Percentiles rank a stretch among this genome's conserved stretches.
phyloP scores from a whole-genome alignment of 1,140 invertebrate genomes.

The Neotoxoptera formosana region DNA sequence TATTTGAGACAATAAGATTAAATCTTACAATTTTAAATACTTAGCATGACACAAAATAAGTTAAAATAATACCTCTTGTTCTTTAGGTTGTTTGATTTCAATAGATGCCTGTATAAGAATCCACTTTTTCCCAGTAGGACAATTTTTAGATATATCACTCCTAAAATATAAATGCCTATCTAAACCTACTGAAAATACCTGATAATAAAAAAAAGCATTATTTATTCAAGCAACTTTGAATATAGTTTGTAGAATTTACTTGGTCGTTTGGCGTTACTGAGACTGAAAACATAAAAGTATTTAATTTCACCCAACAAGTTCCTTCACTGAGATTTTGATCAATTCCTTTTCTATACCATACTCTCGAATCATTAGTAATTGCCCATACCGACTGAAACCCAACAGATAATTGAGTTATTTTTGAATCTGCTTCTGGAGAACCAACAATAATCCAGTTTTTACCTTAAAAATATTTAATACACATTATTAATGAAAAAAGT shows the following conservation, averaged over 20 bases:
- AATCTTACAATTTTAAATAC: background rate
- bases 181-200: constrained; percentile 67
- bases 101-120: constrained; percentile 76
- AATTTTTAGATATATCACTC: constrained; percentile 76
- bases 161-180: constrained; percentile 82
- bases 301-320: constrained; percentile 84
- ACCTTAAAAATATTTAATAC: constrained; percentile 64
- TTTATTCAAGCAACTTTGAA: background rate
- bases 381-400: constrained; percentile 89
- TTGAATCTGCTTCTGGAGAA: constrained; percentile 73
- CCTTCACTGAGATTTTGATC: constrained; percentile 73
- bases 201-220: constrained; percentile 17
- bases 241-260: constrained; percentile 66
- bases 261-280: constrained; percentile 89
- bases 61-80: constrained; percentile 65
- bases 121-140: constrained; percentile 89
- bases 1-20: background rate
- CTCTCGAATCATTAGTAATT: constrained; percentile 79
- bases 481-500: background rate
- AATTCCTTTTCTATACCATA: constrained; percentile 91
- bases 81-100: constrained; percentile 66
- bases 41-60: background rate
- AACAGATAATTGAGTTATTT: constrained; percentile 80
- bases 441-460: constrained; percentile 83
- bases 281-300: constrained; percentile 81